Evolutionary conservation across 2,113 vertebrate species (phyloP).

Genomic region (Microcebus ravelobensis): DNA sequence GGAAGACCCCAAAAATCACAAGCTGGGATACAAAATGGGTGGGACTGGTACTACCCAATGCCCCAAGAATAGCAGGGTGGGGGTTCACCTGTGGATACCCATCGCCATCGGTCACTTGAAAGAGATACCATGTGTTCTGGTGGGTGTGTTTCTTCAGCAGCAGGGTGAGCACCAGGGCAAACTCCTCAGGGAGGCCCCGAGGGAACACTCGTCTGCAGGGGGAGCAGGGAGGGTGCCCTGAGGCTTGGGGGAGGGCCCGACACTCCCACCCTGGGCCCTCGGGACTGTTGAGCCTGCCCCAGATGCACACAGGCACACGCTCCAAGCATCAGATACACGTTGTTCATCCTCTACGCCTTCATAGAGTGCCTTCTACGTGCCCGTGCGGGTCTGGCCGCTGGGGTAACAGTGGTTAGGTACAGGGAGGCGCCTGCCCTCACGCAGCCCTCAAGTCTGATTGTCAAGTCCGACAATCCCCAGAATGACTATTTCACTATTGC

Average conservation of each 20-base stretch:
- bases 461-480: neutral
- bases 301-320: neutral
- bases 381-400: neutral
- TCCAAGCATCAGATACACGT: neutral
- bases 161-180: conserved; percentile 93
- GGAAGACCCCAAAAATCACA: neutral
- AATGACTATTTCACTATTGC: neutral
- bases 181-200: conserved; percentile 90
- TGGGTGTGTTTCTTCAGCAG: conserved; percentile 93
- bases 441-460: neutral
- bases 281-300: fast-evolving
- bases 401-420: neutral
- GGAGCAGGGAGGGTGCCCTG: neutral
- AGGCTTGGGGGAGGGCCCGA: neutral
- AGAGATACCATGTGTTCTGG: conserved; percentile 92
- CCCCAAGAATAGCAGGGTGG: fast-evolving
- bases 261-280: neutral
- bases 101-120: conserved; percentile 92
- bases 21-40: neutral
- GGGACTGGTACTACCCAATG: fast-evolving
- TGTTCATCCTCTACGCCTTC: neutral
- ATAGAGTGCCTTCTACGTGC: neutral
- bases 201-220: conserved; percentile 92
- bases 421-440: neutral
- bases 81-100: conserved; percentile 94